These are phyloP conservation scores for Pelecanoides urinatrix DNA, from an alignment of 2,113 vertebrate genomes.

Conservation along the genomic window DNA sequence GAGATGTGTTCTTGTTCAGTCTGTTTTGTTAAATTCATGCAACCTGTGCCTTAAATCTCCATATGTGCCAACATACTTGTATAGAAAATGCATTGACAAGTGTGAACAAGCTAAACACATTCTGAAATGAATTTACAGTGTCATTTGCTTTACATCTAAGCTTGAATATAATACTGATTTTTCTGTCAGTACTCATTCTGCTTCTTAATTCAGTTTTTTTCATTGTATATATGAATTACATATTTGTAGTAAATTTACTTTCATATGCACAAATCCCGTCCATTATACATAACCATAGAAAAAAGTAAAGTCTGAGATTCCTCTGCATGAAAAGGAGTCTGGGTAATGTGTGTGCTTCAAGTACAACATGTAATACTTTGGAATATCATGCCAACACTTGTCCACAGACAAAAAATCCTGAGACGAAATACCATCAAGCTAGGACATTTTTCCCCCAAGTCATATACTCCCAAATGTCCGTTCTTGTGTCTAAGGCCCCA, in stretches of 20 bases:
- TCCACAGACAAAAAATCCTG: background rate
- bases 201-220: background rate
- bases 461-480: background rate
- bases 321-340: background rate
- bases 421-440: background rate
- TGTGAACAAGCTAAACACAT: background rate
- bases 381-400: background rate
- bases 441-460: background rate
- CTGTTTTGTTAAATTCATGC: slow-evolving; percentile 15
- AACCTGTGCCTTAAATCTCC: slow-evolving; percentile 16
- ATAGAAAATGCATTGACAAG: slow-evolving; percentile 17
- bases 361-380: background rate
- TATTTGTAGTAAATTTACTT: background rate
- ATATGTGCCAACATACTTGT: background rate
- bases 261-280: background rate
- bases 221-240: background rate
- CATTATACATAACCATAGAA: background rate
- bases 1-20: background rate
- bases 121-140: background rate
- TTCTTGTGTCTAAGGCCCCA: background rate
- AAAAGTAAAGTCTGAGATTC: background rate
- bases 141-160: background rate
- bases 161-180: background rate
- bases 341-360: background rate
- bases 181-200: background rate